Conservation (phyloP, 2,888 invertebrate genomes). For the Agrotis segetum region DNA sequence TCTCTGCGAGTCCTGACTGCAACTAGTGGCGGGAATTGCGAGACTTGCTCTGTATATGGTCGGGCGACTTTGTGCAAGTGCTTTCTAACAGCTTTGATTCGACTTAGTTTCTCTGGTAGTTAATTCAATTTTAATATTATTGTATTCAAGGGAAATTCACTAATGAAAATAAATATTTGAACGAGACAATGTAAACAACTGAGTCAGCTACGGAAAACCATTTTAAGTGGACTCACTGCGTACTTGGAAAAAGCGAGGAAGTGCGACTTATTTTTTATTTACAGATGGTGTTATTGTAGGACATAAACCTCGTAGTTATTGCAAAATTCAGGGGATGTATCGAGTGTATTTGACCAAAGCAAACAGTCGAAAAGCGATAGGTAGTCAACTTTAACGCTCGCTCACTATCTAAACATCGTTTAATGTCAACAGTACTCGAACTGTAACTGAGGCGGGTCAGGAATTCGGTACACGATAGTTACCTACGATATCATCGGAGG, state of each 20-base stretch:
- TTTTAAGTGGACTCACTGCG: constrained; percentile 1
- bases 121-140: constrained; percentile 56
- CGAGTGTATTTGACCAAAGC: constrained; percentile 74
- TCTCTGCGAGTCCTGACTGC: constrained; percentile 71
- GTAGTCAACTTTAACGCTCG: constrained; percentile 76
- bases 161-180: constrained; percentile 11
- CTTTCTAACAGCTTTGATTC: constrained; percentile 63
- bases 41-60: constrained; percentile 69
- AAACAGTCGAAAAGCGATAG: constrained; percentile 76
- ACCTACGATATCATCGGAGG: constrained; percentile 85
- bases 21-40: constrained; percentile 70
- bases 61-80: constrained; percentile 66
- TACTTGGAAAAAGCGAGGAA: constrained; percentile 38
- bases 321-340: constrained; percentile 61
- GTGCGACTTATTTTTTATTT: constrained; percentile 56
- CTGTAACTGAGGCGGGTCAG: constrained; percentile 87
- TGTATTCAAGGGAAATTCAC: constrained; percentile 7
- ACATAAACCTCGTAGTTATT: constrained; percentile 61
- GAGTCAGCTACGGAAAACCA: constrained; percentile 17
- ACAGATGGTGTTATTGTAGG: constrained; percentile 53
- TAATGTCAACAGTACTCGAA: constrained; percentile 88
- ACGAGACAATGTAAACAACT: constrained; percentile 13
- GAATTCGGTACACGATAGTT: constrained; percentile 84
- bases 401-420: constrained; percentile 85
- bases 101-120: constrained; percentile 56